Evolutionary conservation across 23 tunicate species (phyloP), one percentile per base, ranked within the genome.

Genomic region (Halocynthia aurantium): DNA sequence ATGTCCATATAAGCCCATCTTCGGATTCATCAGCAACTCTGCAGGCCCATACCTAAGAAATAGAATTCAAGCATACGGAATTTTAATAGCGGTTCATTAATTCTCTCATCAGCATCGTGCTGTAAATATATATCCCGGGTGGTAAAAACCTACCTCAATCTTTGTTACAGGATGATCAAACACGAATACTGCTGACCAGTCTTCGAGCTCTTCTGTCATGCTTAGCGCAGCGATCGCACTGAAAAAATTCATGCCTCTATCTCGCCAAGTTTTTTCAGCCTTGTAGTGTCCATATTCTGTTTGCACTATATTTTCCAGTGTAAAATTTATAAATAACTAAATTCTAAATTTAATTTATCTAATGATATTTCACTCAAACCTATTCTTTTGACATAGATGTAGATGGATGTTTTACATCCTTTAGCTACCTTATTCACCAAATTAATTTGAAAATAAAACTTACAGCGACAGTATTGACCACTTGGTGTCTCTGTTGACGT

Each of bases 1-100:
- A 82, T 73, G 85, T 92, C 98, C 98, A 92, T 53, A 92, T 44
- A 20, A 15, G 21, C 7, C 92, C 92, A 57, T 83, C 78, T 74
- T 74, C 56, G 8, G 78, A 74, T 17, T 53, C 19, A 21, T 74
- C 78, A 20, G 19, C 8, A 8, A 74, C 78, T 51, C 56, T 6
- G 6, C 78, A 74, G 10, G 64, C 78, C 78, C 78, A 74, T 8
- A 64, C 56, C 78, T 74, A 7, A 53, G 5, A 10, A 65, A 6
- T 20, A 15, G 17, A 60, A 15, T 15, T 60, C n/a, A 60, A n/a
- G 64, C 4, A 57, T 58, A 13, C 64, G 17, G 17, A 17, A 58
- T 0, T 15, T 31, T 31, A 31, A 31, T 31, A 31, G 44, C 44
- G 44, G 44, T 31, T 31, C 44, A 31, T 31, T 31, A 31, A 31